Evolutionary conservation across 2,888 invertebrate genomes (phyloP), one percentile per base, ranked within the genome.

Genomic region (Agriopis aurantiaria): DNA sequence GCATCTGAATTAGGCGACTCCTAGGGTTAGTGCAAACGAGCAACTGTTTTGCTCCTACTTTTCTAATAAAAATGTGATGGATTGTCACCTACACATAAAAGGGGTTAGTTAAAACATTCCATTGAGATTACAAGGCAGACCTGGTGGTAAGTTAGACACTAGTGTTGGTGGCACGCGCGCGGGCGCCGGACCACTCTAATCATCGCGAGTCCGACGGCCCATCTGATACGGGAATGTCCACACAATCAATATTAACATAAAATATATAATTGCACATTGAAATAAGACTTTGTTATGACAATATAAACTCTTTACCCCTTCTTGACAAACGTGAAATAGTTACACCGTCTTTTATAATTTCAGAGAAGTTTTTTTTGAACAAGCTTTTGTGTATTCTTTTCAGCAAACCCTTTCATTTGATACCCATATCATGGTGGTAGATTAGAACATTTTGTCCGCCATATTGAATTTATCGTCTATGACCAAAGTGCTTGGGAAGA

Each of bases 141-240:
- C 93, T 93, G 92, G 82, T 85, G 79, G 80, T 82, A 82, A 80
- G 86, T 85, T 87, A 87, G 90, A 86, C 88, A 84, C 85, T 81
- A 87, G 82, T 80, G 79, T 81, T 79, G 78, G 76, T 76, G 71
- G 85, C 88, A 89, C 85, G 90, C 82, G 83, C 86, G 84, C 84
- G 90, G 84, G 86, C 90, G 91, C 91, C 90, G 88, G 91, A 84
- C 88, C 91, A 90, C 91, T 91, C 94, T 94, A 94, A 94, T 95
- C 95, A 95, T 95, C 94, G 95, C 90, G 91, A 80, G 83, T 93
- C 94, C 88, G 92, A 89, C 85, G 88, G 87, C 83, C 91, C 91
- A 85, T 85, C 85, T 85, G 82, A 78, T 85, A 81, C 78, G 79
- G 78, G 79, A 82, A 84, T 80, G 81, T 80, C 78, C 78, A 78